Base-by-base conservation (phyloP, 2,888 invertebrate genomes). In the Agrenia bidenticulata region DNA sequence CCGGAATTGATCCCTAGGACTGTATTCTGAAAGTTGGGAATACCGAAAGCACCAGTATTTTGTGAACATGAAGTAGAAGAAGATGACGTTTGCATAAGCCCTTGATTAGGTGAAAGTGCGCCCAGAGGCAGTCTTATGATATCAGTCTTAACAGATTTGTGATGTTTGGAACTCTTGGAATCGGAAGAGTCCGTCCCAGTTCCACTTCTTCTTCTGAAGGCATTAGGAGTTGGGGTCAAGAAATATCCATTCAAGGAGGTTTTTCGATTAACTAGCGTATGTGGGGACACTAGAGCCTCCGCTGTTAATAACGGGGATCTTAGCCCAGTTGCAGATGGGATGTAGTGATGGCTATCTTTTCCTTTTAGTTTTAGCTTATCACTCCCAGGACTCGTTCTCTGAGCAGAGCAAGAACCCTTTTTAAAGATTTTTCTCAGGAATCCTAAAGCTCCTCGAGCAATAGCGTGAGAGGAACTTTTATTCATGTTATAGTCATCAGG, bases 191-290 rank as follows among this genome's bases (percentile, higher is more conserved):
- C 68, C 1, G 62, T 60, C 23, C 60, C 70, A 9, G 64, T 54
- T 9, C 67, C 67, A 53, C 69, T 73, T 55, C 68, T 61, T 26
- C 74, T 62, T 9, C 76, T 66, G 55, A 76, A 76, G 13, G 76
- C 72, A 67, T 76, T 76, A 21, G 76, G 76, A 0, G 76, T 76
- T 15, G 76, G 76, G 1, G 76, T 76, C 17, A 76, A 70, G 53
- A 73, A 76, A 45, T 70, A 71, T 15, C 72, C 68, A 49, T 66
- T 64, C 24, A 72, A 64, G 53, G 72, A 56, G 11, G 72, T 64
- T 56, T 69, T 72, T n/a, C 66, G 64, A 53, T 59, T 61, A 19
- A 64, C 61, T 45, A 68, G 58, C 2, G 71, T 66, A 42, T 68
- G 66, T 27, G 63, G 63, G 17, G 56, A 61, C 23, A 68, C 60